Percentiles rank a stretch among this genome's conserved stretches.
Evolutionary conservation across 2,888 invertebrate species (phyloP).

Genomic region (Campopleginae sp.): DNA sequence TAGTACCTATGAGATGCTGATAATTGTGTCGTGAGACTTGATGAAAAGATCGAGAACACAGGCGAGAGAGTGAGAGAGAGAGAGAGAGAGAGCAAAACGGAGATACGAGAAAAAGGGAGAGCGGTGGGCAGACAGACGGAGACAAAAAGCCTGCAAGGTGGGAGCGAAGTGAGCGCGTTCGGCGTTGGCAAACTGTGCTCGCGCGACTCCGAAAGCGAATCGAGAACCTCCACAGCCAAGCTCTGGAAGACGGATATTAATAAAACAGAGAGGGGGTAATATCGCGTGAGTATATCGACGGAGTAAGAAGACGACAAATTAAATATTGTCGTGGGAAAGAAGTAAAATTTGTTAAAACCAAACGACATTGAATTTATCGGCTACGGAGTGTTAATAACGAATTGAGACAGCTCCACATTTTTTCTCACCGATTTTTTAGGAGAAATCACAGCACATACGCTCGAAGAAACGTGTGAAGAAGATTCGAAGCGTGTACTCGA

Average conservation of each 20-base stretch:
- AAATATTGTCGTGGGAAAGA: slow-evolving; percentile 36
- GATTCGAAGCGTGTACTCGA: no score
- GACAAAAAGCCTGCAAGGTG: slow-evolving; percentile 14
- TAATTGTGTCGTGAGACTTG: neutral
- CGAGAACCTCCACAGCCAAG: slow-evolving; percentile 24
- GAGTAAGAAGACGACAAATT: slow-evolving; percentile 45
- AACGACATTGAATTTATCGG: slow-evolving; percentile 8
- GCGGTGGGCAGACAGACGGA: slow-evolving; percentile 11
- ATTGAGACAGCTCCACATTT: neutral
- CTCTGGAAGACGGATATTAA: slow-evolving; percentile 19
- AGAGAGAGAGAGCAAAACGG: slow-evolving; percentile 19
- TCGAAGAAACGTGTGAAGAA: no score
- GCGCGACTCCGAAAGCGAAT: slow-evolving; percentile 46
- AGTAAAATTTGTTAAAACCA: neutral
- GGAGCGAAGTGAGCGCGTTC: slow-evolving; percentile 43
- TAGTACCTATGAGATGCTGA: neutral
- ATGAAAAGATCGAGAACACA: neutral
- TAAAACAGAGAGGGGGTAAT: slow-evolving; percentile 4
- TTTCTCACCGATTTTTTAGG: neutral
- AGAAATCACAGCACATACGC: no score
- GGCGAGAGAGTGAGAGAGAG: neutral
- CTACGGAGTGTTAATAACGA: neutral
- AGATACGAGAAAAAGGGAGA: neutral
- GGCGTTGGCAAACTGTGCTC: slow-evolving; percentile 45
- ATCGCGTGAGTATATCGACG: slow-evolving; percentile 50